Evolutionary conservation across 2,113 vertebrate genomes (phyloP).

Genomic region (Fulmarus glacialis): DNA sequence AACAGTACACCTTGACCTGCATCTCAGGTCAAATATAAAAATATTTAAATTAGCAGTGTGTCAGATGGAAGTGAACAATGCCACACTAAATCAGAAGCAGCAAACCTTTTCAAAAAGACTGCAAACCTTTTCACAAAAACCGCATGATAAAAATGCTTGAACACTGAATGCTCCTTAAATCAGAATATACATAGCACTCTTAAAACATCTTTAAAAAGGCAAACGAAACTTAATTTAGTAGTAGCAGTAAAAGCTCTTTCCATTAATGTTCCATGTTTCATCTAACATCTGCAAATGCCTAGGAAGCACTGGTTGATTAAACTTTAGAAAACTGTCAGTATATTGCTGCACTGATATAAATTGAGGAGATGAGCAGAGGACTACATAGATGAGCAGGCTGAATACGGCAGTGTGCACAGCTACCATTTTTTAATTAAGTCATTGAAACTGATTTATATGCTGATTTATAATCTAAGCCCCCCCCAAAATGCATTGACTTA

Average conservation of each 20-base stretch:
- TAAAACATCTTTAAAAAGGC: neutral
- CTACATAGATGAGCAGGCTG: neutral
- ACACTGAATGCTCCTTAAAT: neutral
- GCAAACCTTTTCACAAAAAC: neutral
- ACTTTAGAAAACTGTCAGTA: neutral
- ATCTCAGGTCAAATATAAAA: too few species aligned
- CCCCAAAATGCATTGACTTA: neutral
- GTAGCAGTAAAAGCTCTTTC: neutral
- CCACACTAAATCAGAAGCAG: neutral
- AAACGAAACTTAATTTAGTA: constrained; percentile 18
- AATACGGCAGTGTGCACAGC: neutral
- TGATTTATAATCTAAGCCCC: neutral
- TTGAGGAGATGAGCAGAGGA: neutral
- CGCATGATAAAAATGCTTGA: neutral
- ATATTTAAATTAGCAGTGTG: constrained; percentile 18
- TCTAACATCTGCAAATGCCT: neutral
- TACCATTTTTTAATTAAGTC: neutral
- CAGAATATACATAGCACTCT: neutral
- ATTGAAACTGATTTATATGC: neutral
- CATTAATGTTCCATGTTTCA: neutral
- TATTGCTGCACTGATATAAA: neutral
- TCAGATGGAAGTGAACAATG: neutral
- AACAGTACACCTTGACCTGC: constrained; percentile 12
- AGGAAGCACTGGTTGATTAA: neutral
- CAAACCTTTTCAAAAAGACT: neutral